A percentile compares a stretch with the other conserved stretches of the same genome.
phyloP scores from a whole-genome alignment of 1,140 invertebrate species.

The Tetranychus urticae region DNA sequence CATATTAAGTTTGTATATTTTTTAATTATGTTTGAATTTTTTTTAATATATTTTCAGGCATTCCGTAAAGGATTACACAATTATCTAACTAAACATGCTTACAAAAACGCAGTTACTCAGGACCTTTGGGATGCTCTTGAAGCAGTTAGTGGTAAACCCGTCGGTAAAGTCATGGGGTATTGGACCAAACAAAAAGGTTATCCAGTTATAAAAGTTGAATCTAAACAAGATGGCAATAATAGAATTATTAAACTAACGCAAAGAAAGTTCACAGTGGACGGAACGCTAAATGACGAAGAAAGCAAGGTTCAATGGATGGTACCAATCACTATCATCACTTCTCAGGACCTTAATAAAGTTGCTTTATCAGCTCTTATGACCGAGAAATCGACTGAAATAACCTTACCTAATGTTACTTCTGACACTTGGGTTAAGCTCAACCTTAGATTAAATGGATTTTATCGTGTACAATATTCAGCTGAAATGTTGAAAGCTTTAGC shows the following conservation, averaged over 20 bases:
- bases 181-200: slow-evolving; percentile 90
- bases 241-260: slow-evolving; percentile 47
- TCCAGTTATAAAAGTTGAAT: slow-evolving; percentile 33
- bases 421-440: slow-evolving; percentile 19
- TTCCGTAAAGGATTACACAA: slow-evolving; percentile 86
- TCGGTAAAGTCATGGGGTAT: slow-evolving; percentile 68
- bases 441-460: slow-evolving; percentile 24
- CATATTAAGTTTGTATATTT: background rate
- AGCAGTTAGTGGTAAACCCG: slow-evolving; percentile 68
- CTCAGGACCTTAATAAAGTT: slow-evolving; percentile 32
- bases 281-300: slow-evolving; percentile 18
- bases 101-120: slow-evolving; percentile 73
- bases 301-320: slow-evolving; percentile 46
- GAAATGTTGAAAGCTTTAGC: slow-evolving; percentile 50
- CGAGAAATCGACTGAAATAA: slow-evolving; percentile 20
- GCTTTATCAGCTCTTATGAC: slow-evolving; percentile 36
- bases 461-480: slow-evolving; percentile 55
- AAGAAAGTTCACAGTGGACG: slow-evolving; percentile 64
- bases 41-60: slow-evolving; percentile 17
- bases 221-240: slow-evolving; percentile 23
- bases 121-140: slow-evolving; percentile 80
- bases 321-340: slow-evolving; percentile 55
- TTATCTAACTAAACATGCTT: slow-evolving; percentile 70
- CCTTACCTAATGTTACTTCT: background rate
- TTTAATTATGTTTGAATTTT: background rate